Base-by-base conservation (phyloP, 2,113 vertebrate genomes). In the Albula goreensis region DNA sequence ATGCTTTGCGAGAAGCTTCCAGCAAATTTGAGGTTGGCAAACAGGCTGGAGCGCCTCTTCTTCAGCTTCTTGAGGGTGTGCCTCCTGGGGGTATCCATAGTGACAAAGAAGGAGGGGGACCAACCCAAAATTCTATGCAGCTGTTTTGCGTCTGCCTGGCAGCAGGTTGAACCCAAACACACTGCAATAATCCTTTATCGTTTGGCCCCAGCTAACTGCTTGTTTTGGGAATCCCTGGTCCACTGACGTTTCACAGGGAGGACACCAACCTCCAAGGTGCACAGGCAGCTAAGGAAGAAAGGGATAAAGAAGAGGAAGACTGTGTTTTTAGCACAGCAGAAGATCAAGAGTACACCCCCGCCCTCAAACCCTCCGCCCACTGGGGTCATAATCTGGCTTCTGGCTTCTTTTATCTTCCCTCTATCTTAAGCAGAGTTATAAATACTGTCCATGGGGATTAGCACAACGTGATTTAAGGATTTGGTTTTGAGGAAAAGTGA, bases 401-500 rank as follows among this genome's bases (percentile, higher is more conserved):
- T 78, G 83, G 8, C 83, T 6, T 52, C 52, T 78, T 41, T 41
- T 41, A 41, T 41, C 31, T 41, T 41, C 31, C 31, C 31, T 41
- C 22, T n/a, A 52, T 25, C 66, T 77, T 85, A 56, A 85, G 83
- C 25, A 12, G 19, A 25, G 70, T 77, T 77, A 84, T 84, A 78
- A 78, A 84, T 84, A 84, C 60, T 31, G 63, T 77, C 83, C 85
- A 86, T 89, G 53, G 87, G 92, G 94, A 95, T 96, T 95, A 95
- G 94, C 83, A 88, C 82, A 84, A 74, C 89, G 93, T 92, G 92
- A 93, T 95, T 95, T 94, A 95, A 91, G 87, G 93, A 92, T 94
- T 94, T 93, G 90, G 88, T 52, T 90, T 89, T 91, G 83, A 89
- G 31, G 89, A 90, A 88, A 78, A 87, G 85, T 86, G 86, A 89